Percentiles rank a stretch among this genome's conserved stretches.
Evolutionary conservation across 2,797 vertebrate genomes (phyloP).

Genomic region (Sparus aurata): DNA sequence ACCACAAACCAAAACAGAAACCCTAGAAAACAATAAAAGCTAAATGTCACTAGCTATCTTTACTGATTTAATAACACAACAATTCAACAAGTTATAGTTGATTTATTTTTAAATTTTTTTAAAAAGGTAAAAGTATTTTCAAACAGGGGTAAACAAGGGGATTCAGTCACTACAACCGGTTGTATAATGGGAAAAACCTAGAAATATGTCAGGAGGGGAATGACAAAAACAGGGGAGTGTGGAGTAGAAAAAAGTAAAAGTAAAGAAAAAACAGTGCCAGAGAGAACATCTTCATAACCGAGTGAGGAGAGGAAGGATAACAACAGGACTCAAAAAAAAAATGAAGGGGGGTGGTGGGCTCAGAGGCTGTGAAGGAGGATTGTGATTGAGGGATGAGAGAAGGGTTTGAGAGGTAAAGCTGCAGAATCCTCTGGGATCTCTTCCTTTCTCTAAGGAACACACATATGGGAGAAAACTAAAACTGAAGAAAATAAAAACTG

Average conservation of each 20-base stretch:
- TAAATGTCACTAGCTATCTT: no score
- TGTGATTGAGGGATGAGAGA: constrained; percentile 61
- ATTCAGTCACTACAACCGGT: not conserved
- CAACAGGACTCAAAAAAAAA: constrained; percentile 49
- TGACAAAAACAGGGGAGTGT: not conserved
- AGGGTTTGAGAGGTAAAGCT: constrained; percentile 50
- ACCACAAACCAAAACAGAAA: no score
- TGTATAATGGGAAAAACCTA: not conserved
- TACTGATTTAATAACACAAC: not conserved
- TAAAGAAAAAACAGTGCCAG: constrained; percentile 21
- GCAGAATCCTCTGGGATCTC: constrained; percentile 37
- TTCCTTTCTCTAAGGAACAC: not conserved
- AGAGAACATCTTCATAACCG: constrained; percentile 51
- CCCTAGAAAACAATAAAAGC: no score
- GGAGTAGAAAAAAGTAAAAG: not conserved
- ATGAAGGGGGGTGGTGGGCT: constrained; percentile 39
- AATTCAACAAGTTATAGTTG: not conserved
- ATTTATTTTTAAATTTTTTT: no score
- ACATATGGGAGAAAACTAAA: constrained; percentile 2
- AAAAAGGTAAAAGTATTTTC: not conserved
- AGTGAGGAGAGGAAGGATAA: constrained; percentile 22
- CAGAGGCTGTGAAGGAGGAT: constrained; percentile 28
- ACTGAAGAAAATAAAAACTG: not conserved
- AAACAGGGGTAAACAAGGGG: no score
- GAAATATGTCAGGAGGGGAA: not conserved